Percentiles rank a stretch among this genome's conserved stretches.
Evolutionary conservation across 2,113 vertebrate species (phyloP).

Genomic region (pig (Sus scrofa)): T2T-Sscrofa CM000813.6:29772001-29772500

Average conservation of each 20-base stretch:
- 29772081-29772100: neutral
- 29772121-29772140: neutral
- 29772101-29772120: neutral
- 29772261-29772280: neutral
- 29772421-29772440: accelerated
- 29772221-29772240: neutral
- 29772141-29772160: neutral
- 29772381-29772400: neutral
- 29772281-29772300: too few species aligned
- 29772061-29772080: neutral
- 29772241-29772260: neutral
- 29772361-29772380: neutral
- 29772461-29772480: neutral
- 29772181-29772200: neutral
- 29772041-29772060: too few species aligned
- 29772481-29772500: neutral
- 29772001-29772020: neutral
- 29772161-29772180: neutral
- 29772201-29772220: neutral
- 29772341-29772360: accelerated
- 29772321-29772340: neutral
- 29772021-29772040: neutral
- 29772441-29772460: neutral
- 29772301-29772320: neutral
- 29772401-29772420: neutral